phyloP scores from a whole-genome alignment of 2,797 vertebrate genomes.

The Halcyon smyrnensis region DNA sequence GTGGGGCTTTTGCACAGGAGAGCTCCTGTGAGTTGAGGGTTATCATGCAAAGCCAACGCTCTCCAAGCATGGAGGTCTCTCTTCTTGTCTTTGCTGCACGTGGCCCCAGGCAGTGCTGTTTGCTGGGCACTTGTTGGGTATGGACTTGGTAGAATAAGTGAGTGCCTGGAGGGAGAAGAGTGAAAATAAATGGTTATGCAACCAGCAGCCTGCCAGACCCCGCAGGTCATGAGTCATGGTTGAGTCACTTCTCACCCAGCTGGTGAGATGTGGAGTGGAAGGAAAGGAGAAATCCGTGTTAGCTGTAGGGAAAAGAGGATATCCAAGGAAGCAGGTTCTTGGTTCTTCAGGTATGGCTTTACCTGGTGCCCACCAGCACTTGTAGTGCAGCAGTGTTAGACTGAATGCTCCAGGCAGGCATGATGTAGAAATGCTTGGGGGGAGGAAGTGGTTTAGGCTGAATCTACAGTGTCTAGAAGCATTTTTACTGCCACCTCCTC shows the following conservation, averaged over 20 bases:
- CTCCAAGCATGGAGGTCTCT: neutral
- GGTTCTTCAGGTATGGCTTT: neutral
- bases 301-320: neutral
- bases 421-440: accelerated
- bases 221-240: accelerated
- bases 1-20: neutral
- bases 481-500: neutral
- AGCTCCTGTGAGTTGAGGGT: neutral
- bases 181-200: neutral
- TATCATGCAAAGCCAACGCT: neutral
- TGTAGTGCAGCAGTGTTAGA: accelerated
- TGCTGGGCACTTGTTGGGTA: neutral
- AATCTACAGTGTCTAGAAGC: neutral
- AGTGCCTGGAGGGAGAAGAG: neutral
- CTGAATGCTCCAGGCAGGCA: accelerated
- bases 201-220: neutral
- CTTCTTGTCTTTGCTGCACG: accelerated
- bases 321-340: neutral
- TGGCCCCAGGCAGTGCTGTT: neutral
- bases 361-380: neutral
- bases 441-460: neutral
- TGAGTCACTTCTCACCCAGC: accelerated
- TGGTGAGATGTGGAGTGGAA: neutral
- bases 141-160: neutral
- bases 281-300: neutral